Conservation (phyloP, 1,140 invertebrate species). For the Ceratitis capitata region DNA sequence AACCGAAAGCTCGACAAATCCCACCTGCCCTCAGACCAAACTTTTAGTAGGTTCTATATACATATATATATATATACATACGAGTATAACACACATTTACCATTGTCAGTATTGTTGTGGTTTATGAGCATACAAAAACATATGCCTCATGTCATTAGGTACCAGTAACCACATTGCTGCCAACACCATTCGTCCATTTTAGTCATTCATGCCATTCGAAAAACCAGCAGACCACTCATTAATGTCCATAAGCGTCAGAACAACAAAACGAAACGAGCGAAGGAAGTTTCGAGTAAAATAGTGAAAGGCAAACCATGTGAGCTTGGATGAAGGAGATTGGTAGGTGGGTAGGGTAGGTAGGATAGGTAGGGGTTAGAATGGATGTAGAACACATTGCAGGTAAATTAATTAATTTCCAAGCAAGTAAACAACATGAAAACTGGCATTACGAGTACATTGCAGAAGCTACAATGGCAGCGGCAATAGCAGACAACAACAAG, state of each 20-base stretch:
- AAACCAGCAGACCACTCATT: conserved; percentile 29
- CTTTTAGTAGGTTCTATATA: no score
- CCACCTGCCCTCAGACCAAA: no score
- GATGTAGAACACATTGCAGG: neutral
- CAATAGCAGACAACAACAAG: neutral
- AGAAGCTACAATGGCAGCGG: neutral
- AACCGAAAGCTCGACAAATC: no score
- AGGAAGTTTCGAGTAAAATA: neutral
- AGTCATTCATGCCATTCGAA: neutral
- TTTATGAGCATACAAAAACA: conserved; percentile 23
- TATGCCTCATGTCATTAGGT: conserved; percentile 19
- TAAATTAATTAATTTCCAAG: conserved; percentile 35
- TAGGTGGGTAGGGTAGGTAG: no score
- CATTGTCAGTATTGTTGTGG: neutral
- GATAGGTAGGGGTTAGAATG: neutral
- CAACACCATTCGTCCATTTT: conserved; percentile 12
- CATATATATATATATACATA: no score
- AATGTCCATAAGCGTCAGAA: neutral
- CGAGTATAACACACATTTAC: neutral
- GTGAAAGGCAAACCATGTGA: neutral
- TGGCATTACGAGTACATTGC: conserved; percentile 11
- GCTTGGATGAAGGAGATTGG: neutral
- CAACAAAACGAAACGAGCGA: neutral
- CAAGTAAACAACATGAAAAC: conserved; percentile 35
- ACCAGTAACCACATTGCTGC: conserved; percentile 26